phyloP scores from a whole-genome alignment of 2,888 invertebrate genomes.

The Eretmocerus hayati region DNA sequence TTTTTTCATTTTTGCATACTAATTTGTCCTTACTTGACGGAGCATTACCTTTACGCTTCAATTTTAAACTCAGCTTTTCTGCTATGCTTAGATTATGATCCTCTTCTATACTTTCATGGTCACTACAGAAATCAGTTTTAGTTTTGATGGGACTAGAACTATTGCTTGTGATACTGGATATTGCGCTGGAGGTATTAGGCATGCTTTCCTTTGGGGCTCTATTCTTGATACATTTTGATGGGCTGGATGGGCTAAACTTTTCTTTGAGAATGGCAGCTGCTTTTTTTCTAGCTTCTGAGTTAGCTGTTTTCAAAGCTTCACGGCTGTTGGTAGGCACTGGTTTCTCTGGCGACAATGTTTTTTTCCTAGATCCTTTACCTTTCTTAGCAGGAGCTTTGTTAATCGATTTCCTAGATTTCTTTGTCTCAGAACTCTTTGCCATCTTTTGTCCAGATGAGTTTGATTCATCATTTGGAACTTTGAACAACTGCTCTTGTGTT shows the following conservation, averaged over 20 bases:
- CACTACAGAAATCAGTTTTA: slow-evolving; percentile 31
- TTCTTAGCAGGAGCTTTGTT: neutral
- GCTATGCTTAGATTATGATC: slow-evolving; percentile 49
- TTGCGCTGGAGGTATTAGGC: too few species aligned
- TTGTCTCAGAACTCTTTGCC: too few species aligned
- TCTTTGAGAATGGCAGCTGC: slow-evolving; percentile 32
- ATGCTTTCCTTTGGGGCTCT: too few species aligned
- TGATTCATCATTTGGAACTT: slow-evolving; percentile 22
- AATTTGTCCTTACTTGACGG: neutral
- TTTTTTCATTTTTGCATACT: neutral
- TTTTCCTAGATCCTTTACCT: neutral
- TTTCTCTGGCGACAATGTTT: slow-evolving; percentile 20
- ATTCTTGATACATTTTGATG: slow-evolving; percentile 14
- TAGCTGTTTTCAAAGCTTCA: slow-evolving; percentile 24
- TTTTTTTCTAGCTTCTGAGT: slow-evolving; percentile 33
- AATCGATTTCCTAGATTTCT: neutral
- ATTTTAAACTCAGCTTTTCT: slow-evolving; percentile 35
- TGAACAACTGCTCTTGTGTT: slow-evolving; percentile 55
- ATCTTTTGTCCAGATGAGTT: neutral
- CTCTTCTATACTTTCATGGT: slow-evolving; percentile 8
- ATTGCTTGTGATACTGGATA: neutral
- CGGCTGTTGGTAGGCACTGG: slow-evolving; percentile 30
- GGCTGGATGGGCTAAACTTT: slow-evolving; percentile 40
- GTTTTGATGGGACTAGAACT: slow-evolving; percentile 11
- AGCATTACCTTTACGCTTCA: slow-evolving; percentile 28